A percentile compares a stretch with the other conserved stretches of the same genome.
These are phyloP conservation scores for Upupa epops DNA, from an alignment of 2,113 vertebrate genomes.

Conservation along the genomic window DNA sequence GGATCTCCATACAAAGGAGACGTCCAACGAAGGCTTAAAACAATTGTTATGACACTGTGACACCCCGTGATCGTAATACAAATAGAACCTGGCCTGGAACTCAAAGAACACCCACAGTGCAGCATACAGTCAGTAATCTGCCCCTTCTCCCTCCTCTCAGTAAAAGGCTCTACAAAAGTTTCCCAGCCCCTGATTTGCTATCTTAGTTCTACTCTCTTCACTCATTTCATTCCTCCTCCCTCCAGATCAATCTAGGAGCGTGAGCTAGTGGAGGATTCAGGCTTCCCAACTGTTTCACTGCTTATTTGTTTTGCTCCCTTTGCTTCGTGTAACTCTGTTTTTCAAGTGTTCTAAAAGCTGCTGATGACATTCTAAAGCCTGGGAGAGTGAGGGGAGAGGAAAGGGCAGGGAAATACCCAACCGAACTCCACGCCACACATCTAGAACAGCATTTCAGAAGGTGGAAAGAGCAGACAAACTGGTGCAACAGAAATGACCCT, in stretches of 20 bases:
- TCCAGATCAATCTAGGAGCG: neutral
- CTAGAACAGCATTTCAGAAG: neutral
- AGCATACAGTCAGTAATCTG: neutral
- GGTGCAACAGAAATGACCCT: neutral
- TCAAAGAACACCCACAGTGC: neutral
- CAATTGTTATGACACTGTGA: neutral
- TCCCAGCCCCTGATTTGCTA: neutral
- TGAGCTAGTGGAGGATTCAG: neutral
- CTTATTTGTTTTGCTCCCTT: neutral
- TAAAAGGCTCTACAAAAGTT: neutral
- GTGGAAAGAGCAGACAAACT: neutral
- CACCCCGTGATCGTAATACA: neutral
- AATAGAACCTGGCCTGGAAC: neutral
- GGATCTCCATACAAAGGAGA: neutral
- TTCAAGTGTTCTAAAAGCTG: neutral
- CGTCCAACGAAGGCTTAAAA: conserved; percentile 5
- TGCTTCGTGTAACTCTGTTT: neutral
- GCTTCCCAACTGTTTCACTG: neutral
- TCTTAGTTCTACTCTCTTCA: neutral
- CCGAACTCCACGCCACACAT: neutral
- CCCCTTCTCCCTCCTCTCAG: neutral
- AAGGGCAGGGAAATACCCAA: neutral
- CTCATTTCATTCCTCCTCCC: neutral
- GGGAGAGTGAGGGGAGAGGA: neutral
- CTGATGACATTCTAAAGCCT: neutral